Conservation (phyloP, 30 jellyfish, hydroid and myxozoan genomes). For the Hydractinia echinata region DNA sequence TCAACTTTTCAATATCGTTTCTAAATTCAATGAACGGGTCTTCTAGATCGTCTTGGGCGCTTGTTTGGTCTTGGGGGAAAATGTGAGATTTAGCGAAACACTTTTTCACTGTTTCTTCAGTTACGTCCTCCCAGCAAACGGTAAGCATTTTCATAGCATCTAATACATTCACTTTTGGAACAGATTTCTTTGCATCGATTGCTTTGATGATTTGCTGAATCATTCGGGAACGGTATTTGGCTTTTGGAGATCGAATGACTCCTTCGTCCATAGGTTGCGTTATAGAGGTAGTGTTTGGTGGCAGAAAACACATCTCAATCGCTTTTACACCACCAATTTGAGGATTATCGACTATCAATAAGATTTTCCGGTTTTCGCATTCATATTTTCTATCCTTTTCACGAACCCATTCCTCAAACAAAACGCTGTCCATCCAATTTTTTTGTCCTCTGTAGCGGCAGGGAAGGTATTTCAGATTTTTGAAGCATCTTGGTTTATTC, state of each 20-base stretch:
- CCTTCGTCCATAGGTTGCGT: conserved; percentile 1
- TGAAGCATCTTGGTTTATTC: conserved; percentile 2
- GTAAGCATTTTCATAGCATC: conserved; percentile 20
- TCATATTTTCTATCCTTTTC: too few relatives aligned
- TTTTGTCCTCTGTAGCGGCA: conserved; percentile 20
- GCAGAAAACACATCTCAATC: too few relatives aligned
- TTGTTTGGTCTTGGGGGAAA: background rate
- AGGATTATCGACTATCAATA: too few relatives aligned
- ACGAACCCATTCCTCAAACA: background rate
- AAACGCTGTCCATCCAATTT: conserved; percentile 23
- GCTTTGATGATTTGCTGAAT: background rate
- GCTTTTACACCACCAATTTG: too few relatives aligned
- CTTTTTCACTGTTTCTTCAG: conserved; percentile 5
- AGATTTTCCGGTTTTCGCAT: too few relatives aligned
- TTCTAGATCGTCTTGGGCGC: too few relatives aligned
- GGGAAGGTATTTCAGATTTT: conserved; percentile 1
- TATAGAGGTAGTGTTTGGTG: background rate
- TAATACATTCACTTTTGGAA: conserved; percentile 20
- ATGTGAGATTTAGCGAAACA: conserved; percentile 26
- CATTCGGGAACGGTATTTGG: conserved; percentile 20
- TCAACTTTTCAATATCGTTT: too few relatives aligned
- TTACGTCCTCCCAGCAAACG: conserved; percentile 25
- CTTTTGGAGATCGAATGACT: background rate
- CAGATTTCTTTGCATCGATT: conserved; percentile 9
- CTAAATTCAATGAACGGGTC: too few relatives aligned